A percentile compares a stretch with the other conserved stretches of the same genome.
phyloP scores from a whole-genome alignment of 2,113 vertebrate species.

The Myotis brandtii region DNA sequence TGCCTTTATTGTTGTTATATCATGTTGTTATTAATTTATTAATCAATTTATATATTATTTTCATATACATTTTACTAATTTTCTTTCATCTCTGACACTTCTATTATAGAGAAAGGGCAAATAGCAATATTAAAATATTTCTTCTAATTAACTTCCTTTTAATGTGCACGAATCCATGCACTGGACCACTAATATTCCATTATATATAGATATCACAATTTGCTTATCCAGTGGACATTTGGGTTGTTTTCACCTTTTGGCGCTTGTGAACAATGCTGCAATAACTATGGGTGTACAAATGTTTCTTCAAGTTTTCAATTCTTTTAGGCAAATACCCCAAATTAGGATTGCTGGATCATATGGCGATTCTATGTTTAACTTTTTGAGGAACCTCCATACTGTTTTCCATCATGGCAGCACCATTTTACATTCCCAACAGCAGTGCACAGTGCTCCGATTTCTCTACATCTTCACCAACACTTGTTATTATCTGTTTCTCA shows the following conservation, averaged over 20 bases:
- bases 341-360: not conserved
- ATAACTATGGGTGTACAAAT: not conserved
- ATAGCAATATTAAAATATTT: too few species aligned
- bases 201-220: too few species aligned
- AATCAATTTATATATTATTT: too few species aligned
- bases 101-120: too few species aligned
- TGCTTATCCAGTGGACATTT: not conserved
- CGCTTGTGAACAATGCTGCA: not conserved
- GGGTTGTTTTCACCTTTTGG: not conserved
- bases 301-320: not conserved
- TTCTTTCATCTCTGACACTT: too few species aligned
- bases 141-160: too few species aligned
- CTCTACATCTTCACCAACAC: not conserved
- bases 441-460: not conserved
- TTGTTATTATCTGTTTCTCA: not conserved
- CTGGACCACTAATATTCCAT: not conserved
- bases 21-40: too few species aligned
- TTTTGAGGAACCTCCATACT: not conserved
- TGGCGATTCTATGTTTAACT: not conserved
- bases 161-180: too few species aligned
- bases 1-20: too few species aligned
- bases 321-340: not conserved
- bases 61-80: too few species aligned
- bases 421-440: not conserved
- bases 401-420: not conserved